Evolutionary conservation across 2,888 invertebrate genomes (phyloP), one percentile per base, ranked within the genome.

Genomic region (Catocala nupta): DNA sequence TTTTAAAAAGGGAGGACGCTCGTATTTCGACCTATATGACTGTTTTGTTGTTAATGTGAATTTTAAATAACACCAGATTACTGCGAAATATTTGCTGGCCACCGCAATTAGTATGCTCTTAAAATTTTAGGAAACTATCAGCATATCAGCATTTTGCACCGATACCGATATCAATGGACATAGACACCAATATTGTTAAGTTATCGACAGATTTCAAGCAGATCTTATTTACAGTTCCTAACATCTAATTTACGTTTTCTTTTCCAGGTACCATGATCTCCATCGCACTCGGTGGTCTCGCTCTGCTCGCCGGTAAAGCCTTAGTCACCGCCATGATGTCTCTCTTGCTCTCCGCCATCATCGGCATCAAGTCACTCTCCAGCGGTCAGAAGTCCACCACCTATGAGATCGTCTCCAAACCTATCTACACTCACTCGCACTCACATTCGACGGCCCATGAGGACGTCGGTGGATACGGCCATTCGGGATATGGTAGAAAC

Each of bases 401-500:
- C 0, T 98, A 98, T 82, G 97, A 98, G 90, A 97, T 98, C 66
- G 96, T 98, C 7, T 96, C 97, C 48, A 97, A 97, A 76, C 97
- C 97, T 0, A 94, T 97, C 0, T 97, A 97, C 84, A 95, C 96
- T 0, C 96, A 96, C 34, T 93, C 95, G 5, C 95, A 96, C 62
- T 92, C 95, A 0, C 96, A 96, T 58, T 95, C 95, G 0, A 94
- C 95, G 0, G 95, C 94, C 5, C 95, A 95, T 75, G 95, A 96
- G 66, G 95, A 96, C 59, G 94, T 90, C 0, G 95, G 95, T 0
- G 95, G 93, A 0, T 94, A 95, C 48, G 95, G 95, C 0, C 95
- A 95, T 80, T 94, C 95, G 0, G 95, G 95, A 0, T 95, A 95
- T 47, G 95, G 94, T 0, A 88, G 94, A 63, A 92, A 81, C 57